Evolutionary conservation across 2,113 vertebrate species (phyloP), one percentile per base, ranked within the genome.

Genomic region (Myanophis thanlyinensis): DNA sequence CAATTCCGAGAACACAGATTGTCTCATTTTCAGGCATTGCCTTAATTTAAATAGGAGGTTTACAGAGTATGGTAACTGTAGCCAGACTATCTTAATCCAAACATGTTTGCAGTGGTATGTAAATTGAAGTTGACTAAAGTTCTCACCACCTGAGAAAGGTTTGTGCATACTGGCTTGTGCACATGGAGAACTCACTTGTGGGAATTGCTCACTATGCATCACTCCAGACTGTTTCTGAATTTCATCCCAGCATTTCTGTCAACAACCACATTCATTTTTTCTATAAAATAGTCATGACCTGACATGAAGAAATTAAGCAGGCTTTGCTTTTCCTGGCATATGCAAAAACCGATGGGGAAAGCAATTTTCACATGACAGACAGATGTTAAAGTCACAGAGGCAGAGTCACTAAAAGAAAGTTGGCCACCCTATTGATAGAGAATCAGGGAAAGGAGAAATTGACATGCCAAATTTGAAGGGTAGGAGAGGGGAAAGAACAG

Each of bases 401-500:
- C 59, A 88, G 91, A 88, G 49, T 40, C 86, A 88, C 86, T 54
- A 85, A 84, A 91, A 91, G 46, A 92, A 62, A 49, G 22, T 92
- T 88, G 53, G 56, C 56, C 87, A 67, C n/a, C 10, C 30, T 22
- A 30, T 80, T 91, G 18, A 80, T 52, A 54, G 59, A 88, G 53
- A 88, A n/a, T 12, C 7, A 1, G 4, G 12, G 49, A 52, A 92
- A 10, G 27, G 20, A 5, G 49, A 88, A 53, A 88, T 46, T 27
- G 48, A 92, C 86, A 92, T 47, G 86, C 59, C 86, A 52, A n/a
- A 73, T 35, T 4, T 52, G 53, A 48, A 40, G 25, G 59, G 25
- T 51, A 35, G 73, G 35, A 35, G 5, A n/a, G 67, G n/a, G 67
- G 67, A 20, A 44, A 80, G 18, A 80, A 80, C 15, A 80, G 67